These are phyloP conservation scores for Brachyalestes nurse DNA, from an alignment of 2,797 vertebrate genomes.

Conservation along the genomic window DNA sequence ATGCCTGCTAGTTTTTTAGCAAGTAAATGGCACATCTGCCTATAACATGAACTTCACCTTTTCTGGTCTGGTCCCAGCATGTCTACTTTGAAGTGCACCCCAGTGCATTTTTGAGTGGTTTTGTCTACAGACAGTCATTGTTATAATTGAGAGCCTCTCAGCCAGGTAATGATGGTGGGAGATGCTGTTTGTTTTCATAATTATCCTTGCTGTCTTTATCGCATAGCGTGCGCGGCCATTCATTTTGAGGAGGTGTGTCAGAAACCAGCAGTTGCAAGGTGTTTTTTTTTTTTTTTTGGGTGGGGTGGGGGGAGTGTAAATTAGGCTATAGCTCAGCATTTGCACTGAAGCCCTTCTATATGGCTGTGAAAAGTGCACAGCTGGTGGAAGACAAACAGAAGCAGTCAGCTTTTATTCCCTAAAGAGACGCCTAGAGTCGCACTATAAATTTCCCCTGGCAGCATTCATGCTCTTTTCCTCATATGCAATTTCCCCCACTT, in stretches of 20 bases:
- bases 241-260: conserved; percentile 20
- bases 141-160: conserved; percentile 11
- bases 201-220: conserved; percentile 5
- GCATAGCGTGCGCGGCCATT: neutral
- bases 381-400: conserved; percentile 54
- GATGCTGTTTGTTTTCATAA: conserved; percentile 14
- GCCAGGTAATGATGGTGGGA: neutral
- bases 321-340: conserved; percentile 21
- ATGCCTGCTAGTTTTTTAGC: too few relatives aligned
- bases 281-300: neutral
- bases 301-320: neutral
- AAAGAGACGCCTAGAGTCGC: conserved; percentile 29
- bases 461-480: conserved; percentile 22
- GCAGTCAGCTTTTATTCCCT: conserved; percentile 37
- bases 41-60: neutral
- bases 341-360: neutral
- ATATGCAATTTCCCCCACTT: conserved; percentile 53
- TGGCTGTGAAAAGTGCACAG: conserved; percentile 66
- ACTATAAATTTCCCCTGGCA: conserved; percentile 50
- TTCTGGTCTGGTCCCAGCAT: neutral
- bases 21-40: neutral
- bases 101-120: neutral
- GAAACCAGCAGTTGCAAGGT: conserved; percentile 23
- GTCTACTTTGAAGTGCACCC: neutral
- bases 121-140: neutral